phyloP scores from a whole-genome alignment of 2,113 vertebrate species.

The Xiphias gladius region DNA sequence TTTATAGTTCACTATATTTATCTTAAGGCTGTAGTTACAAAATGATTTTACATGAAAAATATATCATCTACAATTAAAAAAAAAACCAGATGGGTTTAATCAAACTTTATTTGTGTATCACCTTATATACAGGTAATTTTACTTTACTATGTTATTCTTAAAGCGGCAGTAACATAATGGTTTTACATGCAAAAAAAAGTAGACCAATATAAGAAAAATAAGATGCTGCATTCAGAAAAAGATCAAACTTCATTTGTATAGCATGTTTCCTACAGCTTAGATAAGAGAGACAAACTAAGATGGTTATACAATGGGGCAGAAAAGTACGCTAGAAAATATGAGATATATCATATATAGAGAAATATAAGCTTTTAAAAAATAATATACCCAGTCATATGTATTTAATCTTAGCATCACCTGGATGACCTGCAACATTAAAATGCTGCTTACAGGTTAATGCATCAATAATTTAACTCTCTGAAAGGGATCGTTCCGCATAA shows the following conservation, averaged over 20 bases:
- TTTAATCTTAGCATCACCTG: conserved; percentile 23
- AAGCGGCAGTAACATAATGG: not conserved
- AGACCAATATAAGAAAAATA: not conserved
- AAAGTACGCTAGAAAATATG: not conserved
- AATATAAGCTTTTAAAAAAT: not conserved
- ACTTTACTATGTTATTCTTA: not conserved
- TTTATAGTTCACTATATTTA: not conserved
- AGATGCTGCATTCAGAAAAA: too few species aligned
- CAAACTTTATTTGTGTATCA: not conserved
- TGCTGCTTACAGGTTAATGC: conserved; percentile 41
- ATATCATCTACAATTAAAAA: too few species aligned
- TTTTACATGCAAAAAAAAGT: not conserved
- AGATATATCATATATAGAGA: not conserved
- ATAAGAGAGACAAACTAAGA: not conserved
- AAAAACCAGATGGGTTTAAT: not conserved
- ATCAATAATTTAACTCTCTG: conserved; percentile 48
- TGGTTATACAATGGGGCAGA: not conserved
- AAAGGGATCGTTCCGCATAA: conserved; percentile 18
- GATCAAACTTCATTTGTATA: too few species aligned
- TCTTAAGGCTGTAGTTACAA: not conserved
- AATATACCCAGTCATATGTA: not conserved
- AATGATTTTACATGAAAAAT: not conserved
- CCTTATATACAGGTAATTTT: not conserved
- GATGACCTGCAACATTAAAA: conserved; percentile 49
- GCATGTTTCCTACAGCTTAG: not conserved